A percentile compares a stretch with the other conserved stretches of the same genome.
These are phyloP conservation scores for Callipepla californica DNA, from an alignment of 2,113 vertebrate species.

Conservation along the genomic window DNA sequence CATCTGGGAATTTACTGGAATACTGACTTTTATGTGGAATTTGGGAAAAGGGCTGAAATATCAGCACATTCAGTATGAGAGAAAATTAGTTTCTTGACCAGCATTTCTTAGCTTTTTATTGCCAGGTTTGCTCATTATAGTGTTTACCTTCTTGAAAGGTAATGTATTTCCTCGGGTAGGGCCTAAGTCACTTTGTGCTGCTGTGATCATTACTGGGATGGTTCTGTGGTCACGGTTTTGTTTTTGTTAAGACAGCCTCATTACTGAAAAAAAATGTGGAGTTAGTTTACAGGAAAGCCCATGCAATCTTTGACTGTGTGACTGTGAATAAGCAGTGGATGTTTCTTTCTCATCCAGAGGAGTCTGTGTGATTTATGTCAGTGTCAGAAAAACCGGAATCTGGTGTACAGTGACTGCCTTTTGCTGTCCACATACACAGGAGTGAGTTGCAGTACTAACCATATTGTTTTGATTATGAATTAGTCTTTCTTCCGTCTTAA, in stretches of 20 bases:
- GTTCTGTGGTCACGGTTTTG: not conserved
- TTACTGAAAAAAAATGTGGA: not conserved
- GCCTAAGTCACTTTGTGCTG: not conserved
- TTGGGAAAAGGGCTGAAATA: not conserved
- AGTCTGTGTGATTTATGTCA: not conserved
- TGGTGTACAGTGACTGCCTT: not conserved
- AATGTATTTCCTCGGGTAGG: not conserved
- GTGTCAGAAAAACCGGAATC: not conserved
- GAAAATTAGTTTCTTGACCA: not conserved
- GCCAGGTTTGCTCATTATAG: not conserved
- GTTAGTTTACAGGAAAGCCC: not conserved
- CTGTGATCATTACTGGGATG: not conserved
- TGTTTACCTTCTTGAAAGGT: not conserved
- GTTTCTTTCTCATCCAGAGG: not conserved
- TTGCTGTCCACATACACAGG: not conserved
- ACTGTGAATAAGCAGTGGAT: not conserved
- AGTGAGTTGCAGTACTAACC: not conserved
- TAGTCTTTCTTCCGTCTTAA: not conserved
- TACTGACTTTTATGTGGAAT: not conserved
- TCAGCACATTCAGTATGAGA: not conserved
- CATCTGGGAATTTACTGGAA: not conserved
- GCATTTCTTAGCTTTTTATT: not conserved
- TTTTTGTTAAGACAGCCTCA: not conserved
- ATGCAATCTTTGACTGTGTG: not conserved
- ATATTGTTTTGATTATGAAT: not conserved